Evolutionary conservation across 2,888 invertebrate species (phyloP), one percentile per base, ranked within the genome.

Genomic region (Sympetrum striolatum): DNA sequence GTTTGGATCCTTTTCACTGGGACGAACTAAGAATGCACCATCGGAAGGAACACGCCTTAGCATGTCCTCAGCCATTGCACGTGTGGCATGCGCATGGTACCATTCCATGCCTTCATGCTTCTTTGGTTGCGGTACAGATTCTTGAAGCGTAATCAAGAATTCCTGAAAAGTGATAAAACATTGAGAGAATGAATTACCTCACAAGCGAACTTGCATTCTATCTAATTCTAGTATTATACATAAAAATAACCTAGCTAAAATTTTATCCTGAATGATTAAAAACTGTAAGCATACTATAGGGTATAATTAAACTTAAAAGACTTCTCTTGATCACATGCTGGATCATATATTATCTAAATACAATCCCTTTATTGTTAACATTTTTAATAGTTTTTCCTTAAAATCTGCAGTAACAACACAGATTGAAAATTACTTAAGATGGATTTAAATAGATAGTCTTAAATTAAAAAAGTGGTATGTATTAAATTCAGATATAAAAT

Each of bases 71-170:
- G 99, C 98, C 92, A 97, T 96, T 14, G 96, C 95, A 91, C 98
- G 95, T 31, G 96, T 96, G 92, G 98, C 97, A 90, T 96, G 95
- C 1, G 97, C 96, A 93, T 98, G 98, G 94, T 97, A 99, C 99
- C 99, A 99, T 92, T 97, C 97, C 94, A 98, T 97, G 91, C 96
- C 97, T 93, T 98, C 98, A 92, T 99, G 99, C 93, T 98, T 98
- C 93, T 97, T 98, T 35, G 98, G 98, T 93, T 98, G 99, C 0
- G 99, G 99, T 2, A 99, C 98, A 0, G 99, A 98, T 93, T 98
- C 98, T 92, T 96, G 96, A 0, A 99, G 95, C 0, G 96, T 97
- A 92, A 98, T 98, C 53, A 97, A 95, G 94, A 98, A 98, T 94
- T 98, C 98, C 95, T 97, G 92, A 15, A 91, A 92, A 90, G n/a